Base-by-base conservation (phyloP, 1,140 invertebrate species). In the Orussus abietinus region DNA sequence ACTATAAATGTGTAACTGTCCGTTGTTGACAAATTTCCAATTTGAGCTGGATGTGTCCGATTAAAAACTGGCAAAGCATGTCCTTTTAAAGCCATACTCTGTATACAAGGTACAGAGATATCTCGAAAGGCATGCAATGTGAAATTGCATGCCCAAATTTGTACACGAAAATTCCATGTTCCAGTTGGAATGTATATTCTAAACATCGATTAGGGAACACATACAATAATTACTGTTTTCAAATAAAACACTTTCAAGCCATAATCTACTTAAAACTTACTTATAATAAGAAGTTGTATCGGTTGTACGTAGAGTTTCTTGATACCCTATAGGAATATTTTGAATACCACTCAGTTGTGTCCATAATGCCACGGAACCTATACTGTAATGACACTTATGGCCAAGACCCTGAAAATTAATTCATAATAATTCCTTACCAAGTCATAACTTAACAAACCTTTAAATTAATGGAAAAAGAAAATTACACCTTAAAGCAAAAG, bases 331-430 rank as follows among this genome's bases (percentile, higher is more conserved):
- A 14, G 66, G 64, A 43, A 78, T 67, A 42, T 61, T 71, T 45
- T 66, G 53, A 26, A 77, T 65, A 37, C 54, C 57, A 42, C 60
- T 55, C 12, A 54, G 58, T 51, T 69, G 70, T 26, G 54, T 64
- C 77, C 77, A 80, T 29, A 75, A 45, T 13, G 69, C 76, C 26
- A 79, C 64, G n/a, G 76, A 77, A 18, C 76, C 77, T 42, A 80
- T 58, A 47, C 75, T 78, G 41, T 79, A 80, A 20, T 64, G 69
- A 46, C 77, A 79, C 55, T 75, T 75, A 43, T 75, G 70, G 3
- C 62, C 62, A 26, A 72, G 49, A 2, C 69, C 71, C 66, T 72
- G 19, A 5, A 50, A 46, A 29, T 31, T 1, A 30, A 12, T 7
- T 7, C 22, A 7, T 25, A 25, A 6, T 25, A n/a, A 7, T 25